These are phyloP conservation scores for Rhagonycha lutea DNA, from an alignment of 2,888 invertebrate species.

Conservation along the genomic window DNA sequence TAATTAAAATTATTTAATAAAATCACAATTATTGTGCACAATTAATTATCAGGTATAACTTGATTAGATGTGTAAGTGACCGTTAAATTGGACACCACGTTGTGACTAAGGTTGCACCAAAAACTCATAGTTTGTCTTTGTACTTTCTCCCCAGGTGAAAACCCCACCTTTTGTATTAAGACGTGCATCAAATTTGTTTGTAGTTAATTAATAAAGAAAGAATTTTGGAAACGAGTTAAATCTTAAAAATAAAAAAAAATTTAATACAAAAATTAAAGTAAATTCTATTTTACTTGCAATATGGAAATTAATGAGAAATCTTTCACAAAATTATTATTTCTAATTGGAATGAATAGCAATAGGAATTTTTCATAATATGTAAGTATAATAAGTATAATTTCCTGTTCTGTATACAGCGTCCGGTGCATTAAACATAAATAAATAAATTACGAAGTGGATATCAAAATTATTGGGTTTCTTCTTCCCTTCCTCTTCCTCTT, in stretches of 20 bases:
- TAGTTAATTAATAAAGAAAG: neutral
- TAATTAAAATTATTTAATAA: neutral
- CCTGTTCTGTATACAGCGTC: no score
- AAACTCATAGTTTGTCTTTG: neutral
- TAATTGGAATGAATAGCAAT: no score
- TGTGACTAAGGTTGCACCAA: neutral
- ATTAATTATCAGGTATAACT: neutral
- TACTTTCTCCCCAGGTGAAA: neutral
- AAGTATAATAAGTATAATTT: no score
- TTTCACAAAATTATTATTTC: no score
- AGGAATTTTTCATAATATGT: no score
- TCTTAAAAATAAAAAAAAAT: neutral
- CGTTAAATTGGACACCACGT: neutral
- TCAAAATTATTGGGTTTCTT: no score
- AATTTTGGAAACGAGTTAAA: neutral
- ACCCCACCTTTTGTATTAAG: neutral
- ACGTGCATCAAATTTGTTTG: neutral
- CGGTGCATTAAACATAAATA: no score
- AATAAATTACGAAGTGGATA: no score
- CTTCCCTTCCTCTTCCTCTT: no score
- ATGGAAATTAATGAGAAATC: no score
- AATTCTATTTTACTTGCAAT: no score
- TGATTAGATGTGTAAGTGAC: neutral
- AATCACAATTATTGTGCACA: neutral
- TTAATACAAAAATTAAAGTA: no score